Evolutionary conservation across 92 coral and sea anemone genomes (phyloP), one percentile per base, ranked within the genome.

Genomic region (Umimayanthus chanpuru): DNA sequence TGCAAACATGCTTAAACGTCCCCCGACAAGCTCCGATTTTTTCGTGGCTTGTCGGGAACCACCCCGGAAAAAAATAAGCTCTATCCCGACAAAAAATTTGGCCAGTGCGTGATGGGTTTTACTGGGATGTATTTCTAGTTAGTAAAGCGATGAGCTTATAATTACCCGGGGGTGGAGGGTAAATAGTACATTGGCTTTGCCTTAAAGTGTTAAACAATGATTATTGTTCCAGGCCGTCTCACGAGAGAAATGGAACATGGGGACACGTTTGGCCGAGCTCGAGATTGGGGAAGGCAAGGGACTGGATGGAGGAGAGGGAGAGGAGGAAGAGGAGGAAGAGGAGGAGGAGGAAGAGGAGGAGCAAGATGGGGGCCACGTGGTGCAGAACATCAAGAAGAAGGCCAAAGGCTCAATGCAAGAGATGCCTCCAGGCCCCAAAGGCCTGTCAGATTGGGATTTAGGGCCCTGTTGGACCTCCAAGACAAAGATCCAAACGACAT

Each of bases 401-500:
- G 66, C 6, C 84, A 76, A 30, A 89, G 96, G 26, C 32, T 56
- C 32, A 56, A 47, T 20, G 64, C 41, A 23, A 73, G 80, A 25
- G 73, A 76, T 29, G 53, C 76, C 55, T 39, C 75, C 36, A 12
- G 50, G 8, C 65, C 81, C 38, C 85, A 77, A 39, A 87, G 86
- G 71, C 65, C 77, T 43, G 91, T 93, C 23, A 80, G 32, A 25
- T 88, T 96, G 53, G 98, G 98, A 39, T 95, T 90, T 81, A 85
- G 85, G 1, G 94, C 96, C 50, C 72, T 96, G 25, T 55, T 74
- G 80, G 89, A 79, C 41, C 84, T 94, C 79, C 90, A 90, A 5
- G 81, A 58, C 29, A 94, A 94, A 85, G 93, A 90, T 50, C 90
- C 98, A 0, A 95, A 95, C 86, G 95, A 90, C 20, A 89, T 96